Base-by-base conservation (phyloP, 1,140 invertebrate genomes). In the Antheraea pernyi region DNA sequence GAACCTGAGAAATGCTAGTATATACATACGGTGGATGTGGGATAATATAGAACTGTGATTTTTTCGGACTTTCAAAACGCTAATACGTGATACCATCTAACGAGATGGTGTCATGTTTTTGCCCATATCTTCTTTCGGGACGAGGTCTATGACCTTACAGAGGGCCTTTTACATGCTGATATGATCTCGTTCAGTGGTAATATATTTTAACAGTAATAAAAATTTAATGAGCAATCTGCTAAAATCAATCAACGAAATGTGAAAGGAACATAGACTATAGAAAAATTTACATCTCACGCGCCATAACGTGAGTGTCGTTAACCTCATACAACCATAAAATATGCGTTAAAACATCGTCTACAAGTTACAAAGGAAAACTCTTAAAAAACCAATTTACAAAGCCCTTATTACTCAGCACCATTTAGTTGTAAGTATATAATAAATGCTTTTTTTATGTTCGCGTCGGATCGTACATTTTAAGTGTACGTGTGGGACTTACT, bases 361-460 rank as follows among this genome's bases (percentile, higher is more conserved):
- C 46, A n/a, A 53, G 46, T 16, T 53, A 53, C 46, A 53, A n/a
- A 53, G 46, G 46, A 53, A 53, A 53, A 53, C 46, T 53, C 46
- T 53, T 53, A 53, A 53, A 53, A 53, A 53, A 53, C 11, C 46
- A 13, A 53, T 53, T 53, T 53, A 53, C 46, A 53, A 53, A 53
- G 46, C 46, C 46, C 46, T 53, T 53, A 53, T 53, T 53, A 53
- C 46, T 53, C 11, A n/a, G 46, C 13, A 53, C 11, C 46, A 13
- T 53, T 53, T 53, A 53, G 46, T 16, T n/a, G 9, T 53, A 53
- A 53, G 46, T 53, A 53, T 13, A 53, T n/a, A 53, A 53, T 42
- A 53, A 53, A 53, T 53, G 46, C 46, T 53, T 53, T 53, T 48
- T 53, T 53, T n/a, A 53, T 53, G 46, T 53, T 16, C 13, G 46